Evolutionary conservation across 2,797 vertebrate genomes (phyloP), one percentile per base, ranked within the genome.

Genomic region (Mycteria americana): DNA sequence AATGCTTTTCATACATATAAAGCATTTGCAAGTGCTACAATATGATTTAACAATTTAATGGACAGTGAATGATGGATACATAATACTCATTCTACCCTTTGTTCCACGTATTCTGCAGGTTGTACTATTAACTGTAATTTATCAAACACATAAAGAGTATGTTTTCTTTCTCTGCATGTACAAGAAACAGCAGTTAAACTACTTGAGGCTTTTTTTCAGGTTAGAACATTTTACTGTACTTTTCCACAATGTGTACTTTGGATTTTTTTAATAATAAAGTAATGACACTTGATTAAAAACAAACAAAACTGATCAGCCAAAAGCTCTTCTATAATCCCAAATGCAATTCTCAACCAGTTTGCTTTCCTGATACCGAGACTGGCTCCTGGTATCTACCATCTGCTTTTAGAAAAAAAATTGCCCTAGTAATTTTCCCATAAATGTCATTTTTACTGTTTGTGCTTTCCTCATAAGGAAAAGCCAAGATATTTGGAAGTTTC

Each of bases 231-330:
- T 89, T 75, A 60, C 73, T 80, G 69, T 80, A 70, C 57, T 88
- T 88, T 83, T 57, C 62, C 50, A 94, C 78, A 48, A 14, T 23
- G 24, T 64, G 30, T 65, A 56, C 60, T 76, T 69, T 28, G 13
- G 5, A 0, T 2, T 35, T 9, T 2, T 67, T 75, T 53, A 41
- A 9, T 33, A 88, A 72, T 65, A 90, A 90, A 9, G 50, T 53
- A 87, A 95, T 59, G 59, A 88, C 35, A 74, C 60, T 89, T 54
- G 53, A 79, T 93, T 91, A 92, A 91, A 96, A 97, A 2, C 80
- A 94, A 91, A 92, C 70, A 80, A 76, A 92, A 78, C 50, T 23
- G 23, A 78, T 77, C 82, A 96, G 89, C 13, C 53, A 57, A 45
- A 91, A 84, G 45, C 45, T 78, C 43, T 60, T 59, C 73, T 77